Percentiles rank a stretch among this genome's conserved stretches.
phyloP scores from a whole-genome alignment of 2,113 vertebrate genomes.

The Telmatochromis bifrenatus region DNA sequence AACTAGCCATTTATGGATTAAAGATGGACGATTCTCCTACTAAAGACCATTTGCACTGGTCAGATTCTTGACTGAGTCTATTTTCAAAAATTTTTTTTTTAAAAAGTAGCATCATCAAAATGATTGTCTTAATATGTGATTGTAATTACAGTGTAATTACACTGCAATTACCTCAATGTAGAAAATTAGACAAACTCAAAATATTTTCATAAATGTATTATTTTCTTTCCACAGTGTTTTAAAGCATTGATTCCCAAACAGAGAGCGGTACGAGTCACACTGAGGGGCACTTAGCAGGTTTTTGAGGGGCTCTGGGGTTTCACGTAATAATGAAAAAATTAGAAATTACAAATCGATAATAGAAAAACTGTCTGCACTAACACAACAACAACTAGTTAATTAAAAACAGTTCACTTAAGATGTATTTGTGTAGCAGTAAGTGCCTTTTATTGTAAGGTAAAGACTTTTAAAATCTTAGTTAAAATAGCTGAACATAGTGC shows the following conservation, averaged over 20 bases:
- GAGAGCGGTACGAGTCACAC: background rate
- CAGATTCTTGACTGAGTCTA: background rate
- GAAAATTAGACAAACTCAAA: background rate
- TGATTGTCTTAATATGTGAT: background rate
- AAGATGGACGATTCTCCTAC: background rate
- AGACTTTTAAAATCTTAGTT: background rate
- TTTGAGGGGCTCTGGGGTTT: background rate
- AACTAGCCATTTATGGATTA: background rate
- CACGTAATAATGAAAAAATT: background rate
- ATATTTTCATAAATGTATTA: background rate
- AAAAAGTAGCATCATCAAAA: background rate
- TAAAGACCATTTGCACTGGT: background rate
- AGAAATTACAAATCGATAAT: background rate
- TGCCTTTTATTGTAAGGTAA: background rate
- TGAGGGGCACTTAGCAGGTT: fast-evolving
- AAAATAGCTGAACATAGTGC: too few species aligned
- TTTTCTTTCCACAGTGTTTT: background rate
- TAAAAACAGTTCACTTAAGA: background rate
- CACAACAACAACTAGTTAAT: background rate
- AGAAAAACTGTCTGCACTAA: background rate
- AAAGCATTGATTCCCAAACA: background rate
- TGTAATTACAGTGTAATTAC: background rate
- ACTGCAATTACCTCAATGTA: background rate
- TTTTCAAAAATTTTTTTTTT: background rate
- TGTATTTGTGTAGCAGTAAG: background rate